Evolutionary conservation across 2,888 invertebrate genomes (phyloP).

Genomic region (Andrena flavipes): DNA sequence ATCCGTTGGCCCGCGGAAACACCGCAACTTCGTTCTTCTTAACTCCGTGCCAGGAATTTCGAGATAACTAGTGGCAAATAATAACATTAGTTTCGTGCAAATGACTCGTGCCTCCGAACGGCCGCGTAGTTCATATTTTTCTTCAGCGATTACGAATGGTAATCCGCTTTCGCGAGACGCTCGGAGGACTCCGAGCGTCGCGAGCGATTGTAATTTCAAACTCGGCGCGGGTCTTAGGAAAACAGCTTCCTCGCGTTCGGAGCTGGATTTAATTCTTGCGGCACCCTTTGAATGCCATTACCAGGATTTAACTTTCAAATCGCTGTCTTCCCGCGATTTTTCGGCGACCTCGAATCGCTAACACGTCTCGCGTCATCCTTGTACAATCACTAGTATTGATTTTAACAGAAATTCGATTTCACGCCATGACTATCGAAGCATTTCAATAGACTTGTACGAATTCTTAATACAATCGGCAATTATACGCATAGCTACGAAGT

Average conservation of each 20-base stretch:
- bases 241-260: constrained; percentile 30
- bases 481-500: background rate
- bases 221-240: constrained; percentile 40
- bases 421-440: background rate
- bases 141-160: constrained; percentile 55
- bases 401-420: background rate
- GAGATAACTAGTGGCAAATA: constrained; percentile 55
- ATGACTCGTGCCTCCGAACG: constrained; percentile 30
- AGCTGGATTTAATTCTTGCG: constrained; percentile 33
- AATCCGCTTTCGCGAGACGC: constrained; percentile 41
- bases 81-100: constrained; percentile 47
- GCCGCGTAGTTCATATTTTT: constrained; percentile 47
- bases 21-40: constrained; percentile 16
- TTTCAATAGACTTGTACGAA: background rate
- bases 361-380: background rate
- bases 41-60: constrained; percentile 6
- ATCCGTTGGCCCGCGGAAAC: constrained; percentile 31
- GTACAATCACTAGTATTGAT: background rate
- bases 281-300: constrained; percentile 38
- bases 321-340: background rate
- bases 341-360: background rate
- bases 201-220: constrained; percentile 52
- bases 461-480: background rate
- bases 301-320: constrained; percentile 53
- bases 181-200: too few relatives aligned